Evolutionary conservation across 2,113 vertebrate species (phyloP), one percentile per base, ranked within the genome.

Genomic region (Bubo bubo): DNA sequence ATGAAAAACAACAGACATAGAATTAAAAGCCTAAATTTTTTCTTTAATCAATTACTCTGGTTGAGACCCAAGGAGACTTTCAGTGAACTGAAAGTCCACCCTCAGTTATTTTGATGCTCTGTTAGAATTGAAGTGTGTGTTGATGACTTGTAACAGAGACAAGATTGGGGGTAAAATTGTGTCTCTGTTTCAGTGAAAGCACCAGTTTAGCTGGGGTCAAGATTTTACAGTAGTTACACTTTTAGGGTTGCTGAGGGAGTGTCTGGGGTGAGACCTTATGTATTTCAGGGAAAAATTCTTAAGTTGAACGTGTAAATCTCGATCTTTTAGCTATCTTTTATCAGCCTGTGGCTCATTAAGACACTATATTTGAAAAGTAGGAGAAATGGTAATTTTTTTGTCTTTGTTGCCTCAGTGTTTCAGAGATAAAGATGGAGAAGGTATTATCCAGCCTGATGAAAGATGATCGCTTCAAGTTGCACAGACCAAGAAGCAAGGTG

Each of bases 391-490:
- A 32, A 66, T 39, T 28, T 16, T 79, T 79, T 92, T 79, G 4
- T 56, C 63, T 56, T 55, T 50, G 53, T 37, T 63, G 5, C 96
- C 95, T 73, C 97, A 99, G 99, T 83, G 73, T 99, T 77, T 98
- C 98, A 21, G 99, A 99, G 97, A 98, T 99, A 27, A 99, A 99
- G 98, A 97, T 99, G 98, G 98, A 98, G 86, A 97, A 98, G n/a
- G 98, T 99, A 23, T 96, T 99, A 83, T 98, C 98, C 41, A 96
- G 91, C 47, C 97, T 99, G 93, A 97, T 98, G 96, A 97, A 94
- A 43, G 99, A 99, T 3, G 98, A 99, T 70, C 84, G 98, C 34
- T 99, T 99, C 93, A 98, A 93, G 97, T 93, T 98, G 79, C 98
- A 91, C 75, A 98, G 97, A n/a, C 97, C 98, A 92, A 94, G 96